Percentiles rank a stretch among this genome's conserved stretches.
These are phyloP conservation scores for Hipparchia sbordonii DNA, from an alignment of 2,888 invertebrate species.

Conservation along the genomic window DNA sequence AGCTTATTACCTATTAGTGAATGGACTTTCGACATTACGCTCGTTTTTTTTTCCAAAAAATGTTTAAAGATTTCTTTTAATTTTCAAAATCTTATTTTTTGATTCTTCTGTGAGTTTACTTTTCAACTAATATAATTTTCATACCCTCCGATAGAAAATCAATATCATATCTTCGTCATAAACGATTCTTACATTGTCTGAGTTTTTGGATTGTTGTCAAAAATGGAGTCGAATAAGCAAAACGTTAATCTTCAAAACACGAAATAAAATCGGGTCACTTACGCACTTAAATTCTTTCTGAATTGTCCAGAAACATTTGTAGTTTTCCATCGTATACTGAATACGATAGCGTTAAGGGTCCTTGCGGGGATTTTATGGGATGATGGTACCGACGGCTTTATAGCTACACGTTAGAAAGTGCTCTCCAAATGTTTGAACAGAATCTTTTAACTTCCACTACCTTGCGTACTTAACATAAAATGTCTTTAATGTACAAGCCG, in stretches of 20 bases:
- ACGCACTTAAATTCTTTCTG: background rate
- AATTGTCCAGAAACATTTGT: conserved; percentile 25
- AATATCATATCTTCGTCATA: background rate
- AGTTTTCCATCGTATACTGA: conserved; percentile 47
- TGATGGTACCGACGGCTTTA: conserved; percentile 69
- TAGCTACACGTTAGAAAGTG: conserved; percentile 60
- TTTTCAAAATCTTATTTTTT: too few species aligned
- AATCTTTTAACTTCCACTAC: conserved; percentile 46
- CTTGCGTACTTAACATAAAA: conserved; percentile 21
- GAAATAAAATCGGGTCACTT: background rate
- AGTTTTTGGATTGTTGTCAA: background rate
- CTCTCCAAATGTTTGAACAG: conserved; percentile 59
- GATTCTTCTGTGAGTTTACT: too few species aligned
- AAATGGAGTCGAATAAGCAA: conserved; percentile 3
- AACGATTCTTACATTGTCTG: background rate
- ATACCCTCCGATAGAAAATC: background rate
- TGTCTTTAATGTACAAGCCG: background rate
- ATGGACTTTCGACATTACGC: too few species aligned
- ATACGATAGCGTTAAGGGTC: conserved; percentile 52
- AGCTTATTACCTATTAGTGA: background rate
- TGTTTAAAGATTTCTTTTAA: too few species aligned
- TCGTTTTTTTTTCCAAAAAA: too few species aligned
- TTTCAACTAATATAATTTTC: too few species aligned
- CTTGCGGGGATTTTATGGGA: conserved; percentile 66
- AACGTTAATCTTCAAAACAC: background rate